phyloP scores from a whole-genome alignment of 2,888 invertebrate species.

The Tenthredo notha region DNA sequence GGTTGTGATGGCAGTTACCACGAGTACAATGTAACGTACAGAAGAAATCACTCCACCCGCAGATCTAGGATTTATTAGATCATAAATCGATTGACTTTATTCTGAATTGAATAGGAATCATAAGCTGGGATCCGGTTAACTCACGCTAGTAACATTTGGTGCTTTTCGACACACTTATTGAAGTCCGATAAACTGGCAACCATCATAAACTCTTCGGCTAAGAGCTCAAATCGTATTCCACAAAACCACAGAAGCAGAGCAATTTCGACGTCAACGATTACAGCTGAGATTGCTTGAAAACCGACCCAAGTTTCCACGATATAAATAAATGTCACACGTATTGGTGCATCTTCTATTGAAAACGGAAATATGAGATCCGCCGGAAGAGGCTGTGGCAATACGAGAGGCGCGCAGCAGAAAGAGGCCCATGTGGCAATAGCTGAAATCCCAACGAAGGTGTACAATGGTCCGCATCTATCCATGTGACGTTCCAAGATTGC shows the following conservation, averaged over 20 bases:
- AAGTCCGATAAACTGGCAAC: constrained; percentile 44
- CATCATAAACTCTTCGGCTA: constrained; percentile 27
- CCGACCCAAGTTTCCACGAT: not conserved
- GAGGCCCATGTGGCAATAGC: not conserved
- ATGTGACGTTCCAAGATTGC: constrained; percentile 64
- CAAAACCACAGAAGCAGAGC: constrained; percentile 54
- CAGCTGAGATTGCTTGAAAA: not conserved
- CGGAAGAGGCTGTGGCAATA: constrained; percentile 62
- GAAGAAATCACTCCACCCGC: constrained; percentile 33
- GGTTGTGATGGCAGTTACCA: constrained; percentile 46
- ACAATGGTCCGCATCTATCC: constrained; percentile 64
- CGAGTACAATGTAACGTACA: constrained; percentile 38
- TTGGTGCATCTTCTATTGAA: not conserved
- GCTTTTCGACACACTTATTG: constrained; percentile 39
- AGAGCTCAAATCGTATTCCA: constrained; percentile 52
- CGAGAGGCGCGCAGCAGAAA: constrained; percentile 61
- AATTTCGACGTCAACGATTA: constrained; percentile 53
- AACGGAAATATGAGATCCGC: not conserved
- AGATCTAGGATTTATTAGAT: constrained; percentile 22
- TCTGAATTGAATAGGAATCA: not conserved
- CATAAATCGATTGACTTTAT: not conserved
- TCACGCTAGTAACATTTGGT: constrained; percentile 37
- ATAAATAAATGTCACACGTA: not conserved
- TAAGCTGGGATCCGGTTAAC: not conserved
- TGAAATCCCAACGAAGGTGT: constrained; percentile 60